A percentile compares a stretch with the other conserved stretches of the same genome.
Conservation (phyloP, 1,140 invertebrate genomes). For the Pollicipes pollicipes region DNA sequence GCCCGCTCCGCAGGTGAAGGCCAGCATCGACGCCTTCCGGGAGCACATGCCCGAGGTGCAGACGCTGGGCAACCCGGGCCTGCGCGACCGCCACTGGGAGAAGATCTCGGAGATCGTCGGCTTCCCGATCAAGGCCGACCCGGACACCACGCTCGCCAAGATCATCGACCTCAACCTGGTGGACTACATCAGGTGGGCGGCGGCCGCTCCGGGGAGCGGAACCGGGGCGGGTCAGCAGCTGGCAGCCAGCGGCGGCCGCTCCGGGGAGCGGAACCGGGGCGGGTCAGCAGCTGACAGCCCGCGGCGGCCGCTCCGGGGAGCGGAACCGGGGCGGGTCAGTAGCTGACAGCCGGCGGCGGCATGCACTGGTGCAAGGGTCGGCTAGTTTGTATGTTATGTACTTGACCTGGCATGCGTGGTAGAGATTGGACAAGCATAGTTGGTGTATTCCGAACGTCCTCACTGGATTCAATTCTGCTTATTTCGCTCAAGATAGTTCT, state of each 20-base stretch:
- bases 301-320: too few species aligned
- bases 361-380: too few species aligned
- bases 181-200: slow-evolving; percentile 79
- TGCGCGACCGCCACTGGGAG: slow-evolving; percentile 88
- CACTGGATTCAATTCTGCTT: too few species aligned
- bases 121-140: slow-evolving; percentile 71
- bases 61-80: slow-evolving; percentile 81
- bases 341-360: too few species aligned
- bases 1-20: slow-evolving; percentile 32
- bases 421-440: too few species aligned
- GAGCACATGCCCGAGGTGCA: slow-evolving; percentile 76
- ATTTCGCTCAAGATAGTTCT: too few species aligned
- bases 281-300: too few species aligned
- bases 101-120: slow-evolving; percentile 88
- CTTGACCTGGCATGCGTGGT: too few species aligned
- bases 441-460: too few species aligned
- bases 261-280: too few species aligned
- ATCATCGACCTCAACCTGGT: slow-evolving; percentile 83
- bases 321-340: too few species aligned
- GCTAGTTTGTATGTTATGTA: too few species aligned
- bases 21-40: slow-evolving; percentile 71
- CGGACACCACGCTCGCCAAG: slow-evolving; percentile 64
- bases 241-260: slow-evolving; percentile 57
- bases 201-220: slow-evolving; percentile 79
- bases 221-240: slow-evolving; percentile 89